Evolutionary conservation across 1,140 invertebrate species (phyloP), one percentile per base, ranked within the genome.

Genomic region (Bombus confusus): DNA sequence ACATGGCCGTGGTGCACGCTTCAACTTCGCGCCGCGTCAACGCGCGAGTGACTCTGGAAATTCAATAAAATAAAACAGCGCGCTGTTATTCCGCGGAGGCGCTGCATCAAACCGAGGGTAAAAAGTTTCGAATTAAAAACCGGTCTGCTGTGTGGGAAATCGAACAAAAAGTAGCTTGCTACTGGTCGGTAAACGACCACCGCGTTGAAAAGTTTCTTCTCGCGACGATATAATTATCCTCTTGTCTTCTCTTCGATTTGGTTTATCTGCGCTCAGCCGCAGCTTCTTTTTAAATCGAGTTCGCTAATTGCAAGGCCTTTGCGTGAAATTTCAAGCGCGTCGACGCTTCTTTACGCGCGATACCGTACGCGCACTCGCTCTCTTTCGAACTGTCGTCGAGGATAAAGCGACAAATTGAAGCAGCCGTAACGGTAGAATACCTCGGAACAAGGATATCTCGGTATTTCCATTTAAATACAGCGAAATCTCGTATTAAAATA

Each of bases 61-160:
- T 66, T 37, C 39, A 4, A 52, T n/a, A 13, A 41, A 41, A 80
- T n/a, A 57, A 80, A 71, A 80, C 25, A 1, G 8, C 64, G 13
- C 8, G 12, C 34, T 41, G 37, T 47, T 73, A 74, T 74, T 28
- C n/a, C 5, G 41, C 41, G 12, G 39, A 8, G 37, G 41, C 71
- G 37, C 8, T n/a, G n/a, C 31, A 39, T 73, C 18, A 37, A 75
- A 71, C 28, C 37, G 18, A 15, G 28, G 47, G 57, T 47, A 37
- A 75, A 37, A 75, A 57, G 47, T 75, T 75, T 57, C 74, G 31
- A 57, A 75, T 37, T 57, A 75, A 75, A 57, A 75, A 66, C n/a
- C 69, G 28, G 22, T 37, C 73, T 75, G 22, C 22, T 37, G 22
- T 18, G 22, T 37, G 2, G 18, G 37, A 37, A 75, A 37, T 52